These are phyloP conservation scores for Erebia palarica DNA, from an alignment of 2,888 invertebrate genomes.

Conservation along the genomic window DNA sequence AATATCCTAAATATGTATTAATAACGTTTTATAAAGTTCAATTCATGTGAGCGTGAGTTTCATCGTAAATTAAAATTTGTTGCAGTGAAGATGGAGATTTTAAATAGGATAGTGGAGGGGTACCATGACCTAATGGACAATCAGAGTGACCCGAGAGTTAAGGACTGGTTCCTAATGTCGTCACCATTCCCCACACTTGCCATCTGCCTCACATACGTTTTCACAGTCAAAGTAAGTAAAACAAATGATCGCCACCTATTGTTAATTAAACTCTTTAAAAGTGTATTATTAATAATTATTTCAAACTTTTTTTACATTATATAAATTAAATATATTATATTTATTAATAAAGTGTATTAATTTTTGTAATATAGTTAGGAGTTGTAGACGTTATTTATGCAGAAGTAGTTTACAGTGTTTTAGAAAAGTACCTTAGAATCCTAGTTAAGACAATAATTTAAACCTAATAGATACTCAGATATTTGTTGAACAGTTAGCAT, in stretches of 20 bases:
- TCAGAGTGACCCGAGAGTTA: slow-evolving; percentile 91
- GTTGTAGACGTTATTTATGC: no score
- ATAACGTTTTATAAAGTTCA: background rate
- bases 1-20: background rate
- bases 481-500: background rate
- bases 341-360: no score
- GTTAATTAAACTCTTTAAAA: background rate
- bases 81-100: slow-evolving; percentile 83
- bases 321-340: no score
- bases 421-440: no score
- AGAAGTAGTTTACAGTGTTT: background rate
- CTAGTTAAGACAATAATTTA: background rate
- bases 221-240: slow-evolving; percentile 85
- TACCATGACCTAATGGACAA: slow-evolving; percentile 92
- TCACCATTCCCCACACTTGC: slow-evolving; percentile 90
- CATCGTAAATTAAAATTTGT: slow-evolving; percentile 47
- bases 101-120: slow-evolving; percentile 82
- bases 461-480: background rate
- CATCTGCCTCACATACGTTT: slow-evolving; percentile 89
- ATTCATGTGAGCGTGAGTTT: slow-evolving; percentile 8
- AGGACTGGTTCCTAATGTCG: slow-evolving; percentile 91
- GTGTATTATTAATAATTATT: no score
- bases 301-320: no score
- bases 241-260: background rate
- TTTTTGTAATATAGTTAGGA: no score